Conservation (phyloP, 2,113 vertebrate species). For the Otolemur garnettii region DNA sequence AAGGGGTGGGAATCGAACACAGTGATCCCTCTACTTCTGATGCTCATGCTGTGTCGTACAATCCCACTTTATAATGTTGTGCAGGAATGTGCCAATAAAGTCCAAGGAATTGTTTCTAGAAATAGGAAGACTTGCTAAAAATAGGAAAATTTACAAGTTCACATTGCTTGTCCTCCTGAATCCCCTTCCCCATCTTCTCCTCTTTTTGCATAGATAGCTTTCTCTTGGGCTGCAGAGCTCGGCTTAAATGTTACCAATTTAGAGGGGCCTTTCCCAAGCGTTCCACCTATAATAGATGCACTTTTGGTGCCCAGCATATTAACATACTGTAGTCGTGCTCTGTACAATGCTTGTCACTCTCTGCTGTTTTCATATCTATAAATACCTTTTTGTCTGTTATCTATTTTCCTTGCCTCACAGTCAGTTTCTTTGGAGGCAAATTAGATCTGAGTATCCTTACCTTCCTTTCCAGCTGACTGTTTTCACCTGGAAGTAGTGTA, state of each 20-base stretch:
- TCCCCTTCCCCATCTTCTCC: background rate
- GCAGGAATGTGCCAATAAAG: background rate
- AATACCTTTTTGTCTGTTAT: background rate
- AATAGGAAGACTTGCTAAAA: background rate
- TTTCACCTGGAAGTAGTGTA: background rate
- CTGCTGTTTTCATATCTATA: background rate
- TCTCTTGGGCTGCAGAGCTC: background rate
- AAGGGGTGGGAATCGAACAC: background rate
- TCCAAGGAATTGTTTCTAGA: background rate
- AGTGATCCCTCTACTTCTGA: background rate
- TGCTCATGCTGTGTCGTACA: background rate
- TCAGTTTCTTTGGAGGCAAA: background rate
- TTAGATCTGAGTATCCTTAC: background rate
- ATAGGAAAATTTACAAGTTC: background rate
- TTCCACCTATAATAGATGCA: background rate
- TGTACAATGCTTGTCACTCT: background rate
- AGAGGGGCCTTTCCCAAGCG: background rate
- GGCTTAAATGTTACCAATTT: background rate
- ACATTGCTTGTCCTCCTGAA: background rate
- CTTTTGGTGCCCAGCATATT: background rate
- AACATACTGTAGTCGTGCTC: rapidly evolving
- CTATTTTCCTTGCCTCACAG: background rate
- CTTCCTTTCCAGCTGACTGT: background rate
- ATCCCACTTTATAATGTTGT: background rate
- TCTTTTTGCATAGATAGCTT: background rate